Evolutionary conservation across 2,113 vertebrate species (phyloP), one percentile per base, ranked within the genome.

Genomic region (Struthidea cinerea): DNA sequence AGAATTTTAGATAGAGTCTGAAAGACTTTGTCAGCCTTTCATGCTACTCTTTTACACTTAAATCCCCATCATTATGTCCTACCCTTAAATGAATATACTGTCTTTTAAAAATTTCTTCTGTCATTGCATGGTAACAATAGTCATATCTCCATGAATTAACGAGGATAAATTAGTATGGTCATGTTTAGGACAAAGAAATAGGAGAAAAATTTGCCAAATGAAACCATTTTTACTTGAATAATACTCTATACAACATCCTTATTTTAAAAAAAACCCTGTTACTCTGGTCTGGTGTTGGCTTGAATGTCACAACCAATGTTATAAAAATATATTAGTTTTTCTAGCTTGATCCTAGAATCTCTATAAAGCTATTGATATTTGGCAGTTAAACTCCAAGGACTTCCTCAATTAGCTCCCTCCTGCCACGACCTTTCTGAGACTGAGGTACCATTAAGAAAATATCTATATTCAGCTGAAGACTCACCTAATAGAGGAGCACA

Each of bases 391-490:
- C 55, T 23, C 22, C 39, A 74, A 91, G 84, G 47, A 94, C 28
- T 81, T 82, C 76, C 32, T 89, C 71, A 84, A 68, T 93, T 57
- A 92, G 28, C 46, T 83, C 32, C 76, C n/a, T 84, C 87, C 96
- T 94, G 78, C 81, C 78, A 96, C 7, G 3, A 84, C 61, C 52
- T 96, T 96, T 95, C 84, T 87, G 76, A 96, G 70, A 87, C 50
- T 60, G 69, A 74, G 52, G 44, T 27, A 47, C 10, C 42, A 70
- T 69, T 33, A 88, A 94, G 84, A 92, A 84, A 59, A 37, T 1
- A 56, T 20, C 2, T 59, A 14, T 68, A 52, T 55, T 87, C 77
- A 92, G 50, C 50, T 57, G 70, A 77, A 79, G 57, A 55, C 28
- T 69, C 56, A 44, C n/a, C 10, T 70, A 73, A 59, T 5, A 68